Conservation (phyloP, 2,113 vertebrate species). For the Cinclus mexicanus region DNA sequence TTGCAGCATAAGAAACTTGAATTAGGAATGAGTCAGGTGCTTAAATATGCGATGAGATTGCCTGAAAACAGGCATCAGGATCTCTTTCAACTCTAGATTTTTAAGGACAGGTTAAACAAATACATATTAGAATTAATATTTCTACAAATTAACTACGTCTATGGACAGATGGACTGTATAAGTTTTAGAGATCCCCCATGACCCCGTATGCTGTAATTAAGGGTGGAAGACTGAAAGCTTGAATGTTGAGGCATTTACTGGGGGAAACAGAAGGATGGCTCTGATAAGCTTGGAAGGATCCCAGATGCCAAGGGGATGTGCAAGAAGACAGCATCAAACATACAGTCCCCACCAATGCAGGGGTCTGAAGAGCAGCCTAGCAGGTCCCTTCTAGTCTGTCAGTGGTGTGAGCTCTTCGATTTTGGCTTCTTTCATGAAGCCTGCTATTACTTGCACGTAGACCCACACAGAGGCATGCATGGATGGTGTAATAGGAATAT, state of each 20-base stretch:
- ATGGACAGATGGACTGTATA: neutral
- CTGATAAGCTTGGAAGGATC: neutral
- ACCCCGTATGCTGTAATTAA: neutral
- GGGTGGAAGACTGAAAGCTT: neutral
- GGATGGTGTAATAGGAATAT: neutral
- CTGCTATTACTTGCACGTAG: neutral
- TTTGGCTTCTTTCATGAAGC: neutral
- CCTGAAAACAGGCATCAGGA: neutral
- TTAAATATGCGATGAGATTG: neutral
- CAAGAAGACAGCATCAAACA: neutral
- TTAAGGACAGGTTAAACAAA: neutral
- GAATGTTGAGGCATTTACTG: neutral
- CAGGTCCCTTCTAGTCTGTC: neutral
- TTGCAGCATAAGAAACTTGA: neutral
- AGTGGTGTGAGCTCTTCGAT: neutral
- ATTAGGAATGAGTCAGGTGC: neutral
- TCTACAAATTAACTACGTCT: neutral
- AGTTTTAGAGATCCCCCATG: neutral
- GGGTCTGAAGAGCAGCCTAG: neutral
- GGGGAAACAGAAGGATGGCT: neutral
- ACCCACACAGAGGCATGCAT: accelerated
- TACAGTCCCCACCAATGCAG: accelerated
- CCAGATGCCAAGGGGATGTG: neutral
- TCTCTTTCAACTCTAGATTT: neutral
- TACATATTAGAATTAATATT: neutral